phyloP scores from a whole-genome alignment of 2,797 vertebrate species.

The Macroramphosus scolopax region DNA sequence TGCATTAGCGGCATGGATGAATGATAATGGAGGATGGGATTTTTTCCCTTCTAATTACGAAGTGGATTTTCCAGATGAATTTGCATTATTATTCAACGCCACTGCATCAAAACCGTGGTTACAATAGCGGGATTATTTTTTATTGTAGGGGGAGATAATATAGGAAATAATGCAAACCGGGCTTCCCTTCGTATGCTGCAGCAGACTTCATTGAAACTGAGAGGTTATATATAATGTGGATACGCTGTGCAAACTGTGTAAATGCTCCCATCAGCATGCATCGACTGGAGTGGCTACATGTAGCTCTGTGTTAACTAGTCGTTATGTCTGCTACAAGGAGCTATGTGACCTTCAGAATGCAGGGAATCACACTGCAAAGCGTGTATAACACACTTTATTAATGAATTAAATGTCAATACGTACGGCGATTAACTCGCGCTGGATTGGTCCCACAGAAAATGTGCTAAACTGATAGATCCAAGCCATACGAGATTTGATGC shows the following conservation, averaged over 20 bases:
- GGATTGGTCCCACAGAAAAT: constrained; percentile 22
- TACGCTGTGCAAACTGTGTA: too few relatives aligned
- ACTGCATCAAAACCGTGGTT: constrained; percentile 25
- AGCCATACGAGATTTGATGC: constrained; percentile 72
- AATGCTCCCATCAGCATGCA: not conserved
- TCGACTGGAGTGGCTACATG: not conserved
- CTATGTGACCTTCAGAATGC: too few relatives aligned
- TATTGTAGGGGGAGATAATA: constrained; percentile 3
- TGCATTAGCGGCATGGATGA: constrained; percentile 60
- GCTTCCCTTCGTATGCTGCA: too few relatives aligned
- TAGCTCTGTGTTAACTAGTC: too few relatives aligned
- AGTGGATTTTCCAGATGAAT: constrained; percentile 53
- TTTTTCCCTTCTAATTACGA: constrained; percentile 58
- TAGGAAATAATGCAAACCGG: constrained; percentile 5
- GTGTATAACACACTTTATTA: constrained; percentile 1
- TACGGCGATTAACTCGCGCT: constrained; percentile 15
- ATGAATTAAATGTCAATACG: not conserved
- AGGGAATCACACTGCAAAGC: too few relatives aligned
- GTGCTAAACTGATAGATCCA: constrained; percentile 47
- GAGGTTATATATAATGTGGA: too few relatives aligned
- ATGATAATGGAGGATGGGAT: constrained; percentile 51
- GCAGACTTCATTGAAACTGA: too few relatives aligned
- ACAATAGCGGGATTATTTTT: constrained; percentile 24
- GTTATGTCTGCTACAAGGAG: too few relatives aligned
- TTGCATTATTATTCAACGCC: constrained; percentile 36